Percentiles rank a stretch among this genome's conserved stretches.
These are phyloP conservation scores for Porites lobata DNA, from an alignment of 92 coral and sea anemone genomes.

Conservation along the genomic window DNA sequence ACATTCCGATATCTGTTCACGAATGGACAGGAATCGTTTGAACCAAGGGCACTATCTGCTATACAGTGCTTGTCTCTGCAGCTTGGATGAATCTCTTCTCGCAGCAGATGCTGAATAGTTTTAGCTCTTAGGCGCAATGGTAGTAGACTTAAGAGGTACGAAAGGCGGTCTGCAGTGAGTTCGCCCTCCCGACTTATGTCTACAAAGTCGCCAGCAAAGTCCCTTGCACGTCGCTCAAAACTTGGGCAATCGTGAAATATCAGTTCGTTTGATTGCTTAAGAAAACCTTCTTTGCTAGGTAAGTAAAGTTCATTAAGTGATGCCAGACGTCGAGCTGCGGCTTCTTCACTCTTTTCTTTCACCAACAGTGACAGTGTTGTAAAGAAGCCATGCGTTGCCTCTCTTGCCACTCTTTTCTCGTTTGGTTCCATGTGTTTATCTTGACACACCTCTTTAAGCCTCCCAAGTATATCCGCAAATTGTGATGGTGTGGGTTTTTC, in stretches of 20 bases:
- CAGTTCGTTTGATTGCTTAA: constrained; percentile 88
- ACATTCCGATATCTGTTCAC: constrained; percentile 79
- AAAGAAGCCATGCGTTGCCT: constrained; percentile 89
- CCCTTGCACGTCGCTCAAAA: constrained; percentile 93
- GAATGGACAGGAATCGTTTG: constrained; percentile 71
- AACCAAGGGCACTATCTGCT: constrained; percentile 64
- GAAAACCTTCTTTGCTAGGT: constrained; percentile 92
- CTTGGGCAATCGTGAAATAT: constrained; percentile 94
- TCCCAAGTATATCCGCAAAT: constrained; percentile 83
- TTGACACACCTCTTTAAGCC: constrained; percentile 86
- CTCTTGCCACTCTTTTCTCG: constrained; percentile 84
- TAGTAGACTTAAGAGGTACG: constrained; percentile 82
- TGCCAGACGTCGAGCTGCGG: constrained; percentile 71
- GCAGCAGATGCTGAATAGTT: constrained; percentile 84
- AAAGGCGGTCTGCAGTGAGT: constrained; percentile 91
- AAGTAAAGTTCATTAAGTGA: constrained; percentile 79
- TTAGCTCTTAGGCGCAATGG: constrained; percentile 90
- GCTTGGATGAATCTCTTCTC: constrained; percentile 90
- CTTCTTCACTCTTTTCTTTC: constrained; percentile 75
- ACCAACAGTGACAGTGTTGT: constrained; percentile 83
- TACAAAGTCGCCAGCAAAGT: constrained; percentile 89
- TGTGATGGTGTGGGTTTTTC: constrained; percentile 91
- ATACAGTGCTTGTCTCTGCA: constrained; percentile 87
- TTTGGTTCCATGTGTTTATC: constrained; percentile 92
- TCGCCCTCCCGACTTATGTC: constrained; percentile 96